Percentiles rank a stretch among this genome's conserved stretches.
Conservation (phyloP, 2,888 invertebrate species). For the Epistrophe grossulariae region DNA sequence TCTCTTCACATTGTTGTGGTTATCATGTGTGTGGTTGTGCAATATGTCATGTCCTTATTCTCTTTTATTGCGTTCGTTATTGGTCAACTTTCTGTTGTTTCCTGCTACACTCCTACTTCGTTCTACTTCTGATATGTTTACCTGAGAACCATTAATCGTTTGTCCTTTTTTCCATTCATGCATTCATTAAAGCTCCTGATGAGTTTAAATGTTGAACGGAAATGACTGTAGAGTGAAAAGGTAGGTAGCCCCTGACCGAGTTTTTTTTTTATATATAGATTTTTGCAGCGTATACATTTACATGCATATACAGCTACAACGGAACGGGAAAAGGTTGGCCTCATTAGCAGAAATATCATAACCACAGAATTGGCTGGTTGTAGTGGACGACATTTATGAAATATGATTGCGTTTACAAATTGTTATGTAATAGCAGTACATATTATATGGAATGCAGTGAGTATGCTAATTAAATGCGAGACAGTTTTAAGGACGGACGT, state of each 20-base stretch:
- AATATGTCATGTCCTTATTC: constrained; percentile 8
- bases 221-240: constrained; percentile 47
- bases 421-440: constrained; percentile 39
- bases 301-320: not conserved
- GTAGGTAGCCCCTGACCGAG: constrained; percentile 61
- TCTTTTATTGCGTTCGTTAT: not conserved
- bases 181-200: constrained; percentile 28
- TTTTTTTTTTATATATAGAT: constrained; percentile 13
- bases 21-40: constrained; percentile 23
- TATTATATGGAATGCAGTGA: not conserved
- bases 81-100: constrained; percentile 5
- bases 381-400: constrained; percentile 35
- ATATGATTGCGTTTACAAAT: constrained; percentile 44
- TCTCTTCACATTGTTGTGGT: constrained; percentile 5
- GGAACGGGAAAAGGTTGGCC: constrained; percentile 30
- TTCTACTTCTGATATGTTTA: constrained; percentile 14
- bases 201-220: constrained; percentile 51
- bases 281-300: not conserved
- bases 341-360: constrained; percentile 56
- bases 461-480: not conserved
- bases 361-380: constrained; percentile 13
- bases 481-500: not conserved
- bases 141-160: constrained; percentile 46
- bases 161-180: constrained; percentile 39
- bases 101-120: constrained; percentile 20